Evolutionary conservation across 92 coral and sea anemone species (phyloP).

Genomic region (Siderastrea radians): DNA sequence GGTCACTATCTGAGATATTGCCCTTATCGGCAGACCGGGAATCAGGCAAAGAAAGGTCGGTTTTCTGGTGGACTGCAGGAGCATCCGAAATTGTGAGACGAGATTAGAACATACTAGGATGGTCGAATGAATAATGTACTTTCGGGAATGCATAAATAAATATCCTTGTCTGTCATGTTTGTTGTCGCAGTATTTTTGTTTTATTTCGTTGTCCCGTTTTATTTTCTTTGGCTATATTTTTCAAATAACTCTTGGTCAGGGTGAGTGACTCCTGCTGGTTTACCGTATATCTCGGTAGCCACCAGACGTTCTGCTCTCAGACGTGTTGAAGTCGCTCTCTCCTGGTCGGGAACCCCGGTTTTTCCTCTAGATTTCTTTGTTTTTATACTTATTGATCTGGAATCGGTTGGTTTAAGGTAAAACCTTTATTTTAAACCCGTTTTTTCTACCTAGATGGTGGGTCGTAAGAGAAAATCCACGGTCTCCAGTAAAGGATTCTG

Average conservation of each 20-base stretch:
- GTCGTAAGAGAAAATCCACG: not conserved
- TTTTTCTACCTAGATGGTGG: not conserved
- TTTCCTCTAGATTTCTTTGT: not conserved
- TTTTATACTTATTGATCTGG: not conserved
- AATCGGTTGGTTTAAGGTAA: not conserved
- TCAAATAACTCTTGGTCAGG: not conserved
- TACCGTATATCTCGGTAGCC: slow-evolving; percentile 23
- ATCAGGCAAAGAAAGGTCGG: slow-evolving; percentile 23
- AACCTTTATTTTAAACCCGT: not conserved
- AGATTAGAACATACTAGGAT: not conserved
- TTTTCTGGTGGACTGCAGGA: not conserved
- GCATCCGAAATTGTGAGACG: not conserved
- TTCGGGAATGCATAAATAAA: no score
- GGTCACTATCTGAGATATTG: slow-evolving; percentile 28
- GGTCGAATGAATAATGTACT: not conserved
- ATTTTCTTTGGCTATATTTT: not conserved
- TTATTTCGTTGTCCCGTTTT: not conserved
- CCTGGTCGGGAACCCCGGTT: slow-evolving; percentile 53
- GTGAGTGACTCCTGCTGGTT: slow-evolving; percentile 39
- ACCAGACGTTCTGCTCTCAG: slow-evolving; percentile 34
- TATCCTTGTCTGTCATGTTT: no score
- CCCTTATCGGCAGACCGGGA: not conserved
- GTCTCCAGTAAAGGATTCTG: not conserved
- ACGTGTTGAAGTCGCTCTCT: slow-evolving; percentile 48
- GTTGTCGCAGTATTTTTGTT: no score